Percentiles rank a stretch among this genome's conserved stretches.
Evolutionary conservation across 2,113 vertebrate genomes (phyloP).

Genomic region (Nyctereutes procyonoides): DNA sequence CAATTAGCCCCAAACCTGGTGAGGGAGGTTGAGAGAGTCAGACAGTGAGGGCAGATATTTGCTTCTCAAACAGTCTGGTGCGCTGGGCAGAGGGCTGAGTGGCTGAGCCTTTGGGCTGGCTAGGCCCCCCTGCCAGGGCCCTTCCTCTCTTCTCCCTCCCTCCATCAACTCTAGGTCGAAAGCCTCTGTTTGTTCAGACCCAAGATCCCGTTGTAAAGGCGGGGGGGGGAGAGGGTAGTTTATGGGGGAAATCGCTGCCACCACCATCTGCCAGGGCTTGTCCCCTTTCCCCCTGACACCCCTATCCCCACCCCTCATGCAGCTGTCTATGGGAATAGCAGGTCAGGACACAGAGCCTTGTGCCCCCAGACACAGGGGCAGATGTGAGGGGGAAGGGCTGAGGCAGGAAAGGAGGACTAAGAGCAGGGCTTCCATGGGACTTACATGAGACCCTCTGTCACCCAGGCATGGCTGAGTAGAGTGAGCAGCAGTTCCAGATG

Average conservation of each 20-base stretch:
- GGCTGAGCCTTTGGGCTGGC: conserved; percentile 59
- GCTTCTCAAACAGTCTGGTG: conserved; percentile 93
- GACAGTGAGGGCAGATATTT: conserved; percentile 92
- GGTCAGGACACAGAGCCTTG: conserved; percentile 9
- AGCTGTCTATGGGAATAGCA: conserved; percentile 59
- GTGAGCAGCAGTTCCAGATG: neutral
- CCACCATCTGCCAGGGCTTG: conserved; percentile 82
- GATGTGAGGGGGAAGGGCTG: neutral
- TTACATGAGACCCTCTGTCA: neutral
- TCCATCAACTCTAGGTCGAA: conserved; percentile 66
- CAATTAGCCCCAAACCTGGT: conserved; percentile 95
- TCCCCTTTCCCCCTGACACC: conserved; percentile 50
- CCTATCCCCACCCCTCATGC: conserved; percentile 29
- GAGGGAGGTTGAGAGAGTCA: conserved; percentile 74
- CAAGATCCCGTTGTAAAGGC: conserved; percentile 76
- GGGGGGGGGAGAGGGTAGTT: conserved; percentile 75
- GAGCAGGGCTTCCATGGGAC: neutral
- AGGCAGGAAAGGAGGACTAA: neutral
- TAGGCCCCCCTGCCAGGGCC: conserved; percentile 68
- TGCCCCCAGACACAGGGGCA: neutral
- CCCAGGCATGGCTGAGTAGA: neutral
- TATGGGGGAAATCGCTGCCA: conserved; percentile 80
- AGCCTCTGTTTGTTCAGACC: conserved; percentile 82
- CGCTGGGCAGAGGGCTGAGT: conserved; percentile 71
- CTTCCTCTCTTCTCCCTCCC: neutral